A percentile compares a stretch with the other conserved stretches of the same genome.
These are phyloP conservation scores for Cecropterus lyciades DNA, from an alignment of 1,140 invertebrate genomes.

Conservation along the genomic window DNA sequence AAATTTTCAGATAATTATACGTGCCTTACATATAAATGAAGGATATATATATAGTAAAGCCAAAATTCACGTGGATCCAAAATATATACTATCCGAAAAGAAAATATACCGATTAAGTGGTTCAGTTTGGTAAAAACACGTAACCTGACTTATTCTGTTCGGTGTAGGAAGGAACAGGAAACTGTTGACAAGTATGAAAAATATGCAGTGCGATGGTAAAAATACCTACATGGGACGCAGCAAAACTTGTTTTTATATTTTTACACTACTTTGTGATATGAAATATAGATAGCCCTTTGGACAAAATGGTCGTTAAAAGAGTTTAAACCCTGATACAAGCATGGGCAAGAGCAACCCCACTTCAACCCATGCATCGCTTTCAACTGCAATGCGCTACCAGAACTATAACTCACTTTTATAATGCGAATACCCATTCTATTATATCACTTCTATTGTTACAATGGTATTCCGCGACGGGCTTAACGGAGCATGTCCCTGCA, in stretches of 20 bases:
- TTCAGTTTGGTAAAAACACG: no score
- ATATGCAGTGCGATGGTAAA: no score
- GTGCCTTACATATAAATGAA: background rate
- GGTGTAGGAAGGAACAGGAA: no score
- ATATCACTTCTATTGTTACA: slow-evolving; percentile 67
- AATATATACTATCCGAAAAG: background rate
- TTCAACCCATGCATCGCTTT: slow-evolving; percentile 65
- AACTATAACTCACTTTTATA: slow-evolving; percentile 78
- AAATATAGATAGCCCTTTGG: background rate
- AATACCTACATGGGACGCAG: no score
- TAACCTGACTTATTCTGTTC: no score
- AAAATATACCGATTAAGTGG: no score
- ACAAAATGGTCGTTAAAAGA: slow-evolving; percentile 3
- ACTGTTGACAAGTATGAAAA: no score
- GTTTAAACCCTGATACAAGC: slow-evolving; percentile 9
- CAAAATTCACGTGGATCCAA: background rate
- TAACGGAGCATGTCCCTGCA: slow-evolving; percentile 53
- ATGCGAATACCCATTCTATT: slow-evolving; percentile 63
- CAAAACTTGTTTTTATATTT: no score
- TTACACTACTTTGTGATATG: no score
- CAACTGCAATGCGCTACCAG: slow-evolving; percentile 75
- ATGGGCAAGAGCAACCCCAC: slow-evolving; percentile 28
- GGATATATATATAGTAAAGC: no score
- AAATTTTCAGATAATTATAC: background rate
- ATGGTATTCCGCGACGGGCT: slow-evolving; percentile 63